These are phyloP conservation scores for Leptoclinus maculatus DNA, from an alignment of 2,797 vertebrate genomes.

Conservation along the genomic window DNA sequence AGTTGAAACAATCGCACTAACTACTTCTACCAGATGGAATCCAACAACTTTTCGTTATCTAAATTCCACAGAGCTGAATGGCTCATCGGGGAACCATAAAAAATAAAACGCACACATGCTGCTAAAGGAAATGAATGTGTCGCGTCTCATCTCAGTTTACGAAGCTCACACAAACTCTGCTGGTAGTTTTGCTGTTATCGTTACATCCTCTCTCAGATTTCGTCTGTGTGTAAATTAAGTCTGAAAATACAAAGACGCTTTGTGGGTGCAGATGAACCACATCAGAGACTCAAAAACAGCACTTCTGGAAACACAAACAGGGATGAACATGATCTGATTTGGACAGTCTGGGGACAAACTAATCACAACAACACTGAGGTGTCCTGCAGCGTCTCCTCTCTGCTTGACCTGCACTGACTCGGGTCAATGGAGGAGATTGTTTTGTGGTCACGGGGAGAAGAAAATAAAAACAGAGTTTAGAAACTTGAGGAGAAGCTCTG, in stretches of 20 bases:
- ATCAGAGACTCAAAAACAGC: background rate
- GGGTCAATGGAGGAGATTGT: constrained; percentile 18
- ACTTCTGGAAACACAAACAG: constrained; percentile 25
- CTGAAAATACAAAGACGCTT: background rate
- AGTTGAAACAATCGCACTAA: constrained; percentile 1
- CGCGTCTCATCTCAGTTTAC: constrained; percentile 18
- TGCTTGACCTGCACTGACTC: background rate
- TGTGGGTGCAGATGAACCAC: constrained; percentile 2
- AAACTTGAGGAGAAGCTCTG: constrained; percentile 43
- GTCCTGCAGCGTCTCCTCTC: too few relatives aligned
- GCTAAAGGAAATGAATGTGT: constrained; percentile 43
- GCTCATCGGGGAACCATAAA: constrained; percentile 38
- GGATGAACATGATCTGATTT: constrained; percentile 32
- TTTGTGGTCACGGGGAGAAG: constrained; percentile 42
- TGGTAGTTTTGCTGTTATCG: constrained; percentile 14
- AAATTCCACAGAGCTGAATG: background rate
- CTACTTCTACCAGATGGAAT: constrained; percentile 25
- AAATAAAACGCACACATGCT: constrained; percentile 46
- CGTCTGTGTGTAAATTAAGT: constrained; percentile 11
- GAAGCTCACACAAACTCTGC: constrained; percentile 15
- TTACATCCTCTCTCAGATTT: constrained; percentile 21
- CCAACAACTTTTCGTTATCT: constrained; percentile 4
- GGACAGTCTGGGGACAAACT: constrained; percentile 32
- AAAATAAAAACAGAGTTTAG: constrained; percentile 46
- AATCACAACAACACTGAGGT: constrained; percentile 14